Base-by-base conservation (phyloP, 1,140 invertebrate genomes). In the Eumeta japonica region DNA sequence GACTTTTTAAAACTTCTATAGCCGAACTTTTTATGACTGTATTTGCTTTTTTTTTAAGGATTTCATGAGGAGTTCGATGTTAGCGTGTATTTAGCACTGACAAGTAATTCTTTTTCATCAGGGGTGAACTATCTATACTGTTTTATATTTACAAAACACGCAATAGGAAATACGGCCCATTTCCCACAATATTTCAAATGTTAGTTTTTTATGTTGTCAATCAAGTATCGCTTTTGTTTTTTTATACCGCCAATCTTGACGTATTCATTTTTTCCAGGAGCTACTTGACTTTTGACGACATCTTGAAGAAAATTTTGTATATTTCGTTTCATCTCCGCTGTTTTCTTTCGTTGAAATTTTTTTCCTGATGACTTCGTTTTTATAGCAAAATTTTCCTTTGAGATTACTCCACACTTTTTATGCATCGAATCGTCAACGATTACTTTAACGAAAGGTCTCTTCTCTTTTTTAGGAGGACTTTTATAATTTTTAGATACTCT, bases 261-360 rank as follows among this genome's bases (percentile, higher is more conserved):
- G n/a, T n/a, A n/a, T n/a, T n/a, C n/a, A n/a, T n/a, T n/a, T n/a
- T n/a, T n/a, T 30, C 10, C 17, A 28, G 11, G 10, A 34, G 14
- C 37, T 41, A 36, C 28, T 43, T 18, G 42, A 34, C 28, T 37
- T 43, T 41, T 48, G 44, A 12, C 42, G 28, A n/a, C n/a, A n/a
- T 45, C 14, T 48, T 48, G 31, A 31, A 33, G 44, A 29, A 48
- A 48, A 16, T 16, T 41, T 35, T 13, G 35, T 20, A 48, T 32
- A 5, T 43, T 3, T 35, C 35, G 2, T 16, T 39, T 27, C 33
- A 20, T n/a, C n/a, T n/a, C n/a, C n/a, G n/a, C n/a, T n/a, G n/a
- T n/a, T n/a, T n/a, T n/a, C n/a, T n/a, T 35, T 3, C 32, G n/a
- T n/a, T n/a, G n/a, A n/a, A n/a, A n/a, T n/a, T n/a, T n/a, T n/a